Evolutionary conservation across 2,888 invertebrate genomes (phyloP), one percentile per base, ranked within the genome.

Genomic region (Chrysolina americana): DNA sequence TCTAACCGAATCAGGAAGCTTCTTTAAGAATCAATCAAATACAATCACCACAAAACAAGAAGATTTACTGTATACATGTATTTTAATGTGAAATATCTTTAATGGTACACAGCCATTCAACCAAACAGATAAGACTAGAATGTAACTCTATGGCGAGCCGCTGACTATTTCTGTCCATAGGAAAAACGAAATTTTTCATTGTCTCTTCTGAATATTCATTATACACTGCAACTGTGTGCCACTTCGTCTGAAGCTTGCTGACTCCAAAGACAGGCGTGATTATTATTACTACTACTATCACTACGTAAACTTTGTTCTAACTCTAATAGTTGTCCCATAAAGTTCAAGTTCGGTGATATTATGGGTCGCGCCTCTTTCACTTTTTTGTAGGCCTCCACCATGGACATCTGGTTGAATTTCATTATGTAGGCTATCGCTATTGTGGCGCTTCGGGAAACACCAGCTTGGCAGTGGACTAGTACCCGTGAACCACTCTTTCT

Each of bases 361-460:
- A 98, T 98, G 75, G 94, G 92, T 68, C 98, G 91, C 74, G 94
- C 93, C 80, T 92, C 91, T 86, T 96, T 95, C 72, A 98, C 98
- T 86, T 94, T 92, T 83, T 94, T 92, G 89, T 94, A 97, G 0
- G 97, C 97, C 85, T 98, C 96, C 62, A 95, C 92, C 90, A 95
- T 95, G 50, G 94, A 92, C 87, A 96, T 87, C 75, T 92, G 92
- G 86, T 94, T 94, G 89, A 95, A 94, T 83, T 95, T 94, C 96
- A 98, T 97, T 83, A 98, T 92, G 89, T 96, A 98, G 65, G 98
- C 97, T 85, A 98, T 97, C 85, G 97, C 96, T 86, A 98, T 93
- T 77, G 98, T 98, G 77, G 98, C 97, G 79, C 97, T 97, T 80
- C 98, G 92, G 71, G 97, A 98, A 66, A 98, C 95, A 68, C 98